Evolutionary conservation across 2,797 vertebrate genomes (phyloP), one percentile per base, ranked within the genome.

Genomic region (Rhinichthys osculus): DNA sequence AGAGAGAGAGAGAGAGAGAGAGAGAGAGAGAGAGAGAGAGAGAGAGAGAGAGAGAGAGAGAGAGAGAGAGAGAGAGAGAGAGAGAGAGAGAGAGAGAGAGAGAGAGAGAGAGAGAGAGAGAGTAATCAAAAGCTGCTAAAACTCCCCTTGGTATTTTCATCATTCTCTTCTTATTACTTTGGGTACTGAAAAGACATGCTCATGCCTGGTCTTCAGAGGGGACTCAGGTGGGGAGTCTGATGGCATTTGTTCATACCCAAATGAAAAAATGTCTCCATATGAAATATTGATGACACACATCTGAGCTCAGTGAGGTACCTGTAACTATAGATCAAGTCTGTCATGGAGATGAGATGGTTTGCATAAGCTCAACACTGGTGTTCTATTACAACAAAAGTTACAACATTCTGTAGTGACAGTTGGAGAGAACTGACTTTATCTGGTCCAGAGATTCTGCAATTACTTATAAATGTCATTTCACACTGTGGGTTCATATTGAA

Each of bases 231-330:
- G 85, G 78, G 52, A 82, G 73, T 84, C 83, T 81, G 73, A 84
- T 84, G 67, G 73, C 66, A 85, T 81, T 82, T 89, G 82, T 87
- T 87, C 87, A 89, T 78, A 85, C 82, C 79, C 38, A 87, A 88
- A 88, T 79, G 84, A 72, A 84, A 78, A 85, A 83, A 84, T 54
- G 30, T 81, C 47, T 70, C 57, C 66, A 72, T 78, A 85, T 88
- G 47, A 87, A 87, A 88, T 81, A 87, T 87, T 84, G 82, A 87
- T 88, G 83, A 11, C 74, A 80, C 62, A 84, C 64, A 74, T 76
- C 86, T 83, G 59, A 81, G 78, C 83, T 59, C 77, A 70, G 81
- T 84, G 78, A 74, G 82, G 64, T 82, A 78, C 67, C 66, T 79
- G 66, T 59, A 84, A 84, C 85, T 76, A 66, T 82, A 44, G 83